These are phyloP conservation scores for Betta splendens DNA, from an alignment of 2,797 vertebrate genomes.

Conservation along the genomic window DNA sequence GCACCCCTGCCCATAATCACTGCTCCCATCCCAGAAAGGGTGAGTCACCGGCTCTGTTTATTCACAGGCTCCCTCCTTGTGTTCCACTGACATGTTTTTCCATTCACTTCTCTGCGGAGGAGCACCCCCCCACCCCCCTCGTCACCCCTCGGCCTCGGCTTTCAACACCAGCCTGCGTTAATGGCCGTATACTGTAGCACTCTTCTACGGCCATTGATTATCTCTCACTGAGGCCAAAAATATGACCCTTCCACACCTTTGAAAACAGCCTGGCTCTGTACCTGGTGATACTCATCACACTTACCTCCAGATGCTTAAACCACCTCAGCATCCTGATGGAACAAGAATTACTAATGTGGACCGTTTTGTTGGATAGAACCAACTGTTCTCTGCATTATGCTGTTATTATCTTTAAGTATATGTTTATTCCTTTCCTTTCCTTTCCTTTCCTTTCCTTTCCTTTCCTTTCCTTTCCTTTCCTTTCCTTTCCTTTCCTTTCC, in stretches of 20 bases:
- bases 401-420: too few relatives aligned
- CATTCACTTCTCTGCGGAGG: slow-evolving; percentile 63
- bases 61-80: slow-evolving; percentile 76
- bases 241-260: background rate
- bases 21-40: slow-evolving; percentile 75
- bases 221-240: too few relatives aligned
- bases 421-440: too few relatives aligned
- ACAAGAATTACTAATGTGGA: slow-evolving; percentile 24
- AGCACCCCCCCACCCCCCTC: too few relatives aligned
- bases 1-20: slow-evolving; percentile 56
- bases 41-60: slow-evolving; percentile 80
- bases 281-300: slow-evolving; percentile 3
- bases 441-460: slow-evolving; percentile 6
- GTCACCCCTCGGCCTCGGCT: slow-evolving; percentile 28
- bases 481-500: slow-evolving; percentile 1
- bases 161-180: slow-evolving; percentile 28
- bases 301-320: background rate
- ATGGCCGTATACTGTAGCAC: slow-evolving; percentile 12
- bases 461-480: background rate
- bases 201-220: too few relatives aligned
- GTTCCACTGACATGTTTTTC: slow-evolving; percentile 82
- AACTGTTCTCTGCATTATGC: too few relatives aligned
- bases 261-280: slow-evolving; percentile 2
- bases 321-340: slow-evolving; percentile 24
- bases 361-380: too few relatives aligned